Evolutionary conservation across 1,140 invertebrate species (phyloP).

Genomic region (Pseudoatta argentina): DNA sequence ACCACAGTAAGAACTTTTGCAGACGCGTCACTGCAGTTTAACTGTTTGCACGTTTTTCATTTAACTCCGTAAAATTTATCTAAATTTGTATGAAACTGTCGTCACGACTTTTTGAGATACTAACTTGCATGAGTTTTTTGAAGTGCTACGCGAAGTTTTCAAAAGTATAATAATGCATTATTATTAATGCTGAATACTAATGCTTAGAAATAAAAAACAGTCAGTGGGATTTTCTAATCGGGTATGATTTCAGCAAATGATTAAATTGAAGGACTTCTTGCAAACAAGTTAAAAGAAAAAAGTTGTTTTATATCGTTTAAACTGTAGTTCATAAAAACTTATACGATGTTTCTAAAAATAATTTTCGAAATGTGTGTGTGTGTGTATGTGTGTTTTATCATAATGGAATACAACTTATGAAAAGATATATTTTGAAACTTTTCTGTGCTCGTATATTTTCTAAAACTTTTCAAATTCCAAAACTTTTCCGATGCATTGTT

Average conservation of each 20-base stretch:
- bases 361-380: neutral
- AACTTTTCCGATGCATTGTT: slow-evolving; percentile 23
- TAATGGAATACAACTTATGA: neutral
- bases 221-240: neutral
- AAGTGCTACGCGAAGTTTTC: neutral
- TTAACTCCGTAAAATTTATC: slow-evolving; percentile 21
- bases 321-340: neutral
- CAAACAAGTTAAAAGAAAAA: slow-evolving; percentile 1
- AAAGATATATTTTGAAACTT: neutral
- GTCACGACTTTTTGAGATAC: neutral
- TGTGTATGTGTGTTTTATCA: neutral
- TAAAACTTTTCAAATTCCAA: neutral
- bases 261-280: neutral
- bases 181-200: neutral
- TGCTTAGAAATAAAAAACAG: slow-evolving; percentile 16
- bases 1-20: slow-evolving; percentile 4
- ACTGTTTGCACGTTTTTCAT: neutral
- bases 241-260: neutral
- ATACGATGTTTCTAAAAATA: neutral
- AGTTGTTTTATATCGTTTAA: neutral
- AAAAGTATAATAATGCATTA: neutral
- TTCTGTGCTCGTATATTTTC: neutral
- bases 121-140: neutral
- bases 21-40: neutral
- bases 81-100: slow-evolving; percentile 14